Conservation (phyloP, 2,113 vertebrate genomes). For the Lagopus muta region DNA sequence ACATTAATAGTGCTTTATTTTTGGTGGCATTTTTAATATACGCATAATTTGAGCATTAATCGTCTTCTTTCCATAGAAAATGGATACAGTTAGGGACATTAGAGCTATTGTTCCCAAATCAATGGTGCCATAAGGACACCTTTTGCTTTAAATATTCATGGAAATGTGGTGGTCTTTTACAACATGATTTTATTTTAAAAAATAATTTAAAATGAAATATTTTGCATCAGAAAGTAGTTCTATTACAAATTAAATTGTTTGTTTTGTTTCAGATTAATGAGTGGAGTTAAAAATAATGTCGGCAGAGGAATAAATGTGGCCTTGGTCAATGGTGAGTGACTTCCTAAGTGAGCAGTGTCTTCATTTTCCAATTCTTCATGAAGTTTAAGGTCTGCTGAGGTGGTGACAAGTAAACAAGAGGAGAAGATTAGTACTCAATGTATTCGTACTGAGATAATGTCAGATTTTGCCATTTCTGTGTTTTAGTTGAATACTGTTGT, state of each 20-base stretch:
- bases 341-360: not conserved
- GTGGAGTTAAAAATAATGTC: constrained; percentile 96
- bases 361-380: not conserved
- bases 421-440: not conserved
- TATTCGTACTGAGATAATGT: not conserved
- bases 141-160: not conserved
- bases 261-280: constrained; percentile 88
- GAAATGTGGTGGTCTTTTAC: not conserved
- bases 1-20: not conserved
- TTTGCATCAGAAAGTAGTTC: not conserved
- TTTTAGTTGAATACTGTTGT: not conserved
- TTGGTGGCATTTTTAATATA: not conserved
- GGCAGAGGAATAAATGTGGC: constrained; percentile 95
- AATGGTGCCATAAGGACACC: not conserved
- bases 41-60: not conserved
- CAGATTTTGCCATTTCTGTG: not conserved
- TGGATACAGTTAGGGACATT: not conserved
- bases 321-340: constrained; percentile 88
- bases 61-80: not conserved
- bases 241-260: constrained; percentile 2
- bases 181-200: not conserved
- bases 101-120: not conserved
- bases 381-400: not conserved
- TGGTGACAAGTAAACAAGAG: not conserved
- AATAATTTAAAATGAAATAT: not conserved